phyloP scores from a whole-genome alignment of 1,140 invertebrate genomes.

The Anthonomus grandis region DNA sequence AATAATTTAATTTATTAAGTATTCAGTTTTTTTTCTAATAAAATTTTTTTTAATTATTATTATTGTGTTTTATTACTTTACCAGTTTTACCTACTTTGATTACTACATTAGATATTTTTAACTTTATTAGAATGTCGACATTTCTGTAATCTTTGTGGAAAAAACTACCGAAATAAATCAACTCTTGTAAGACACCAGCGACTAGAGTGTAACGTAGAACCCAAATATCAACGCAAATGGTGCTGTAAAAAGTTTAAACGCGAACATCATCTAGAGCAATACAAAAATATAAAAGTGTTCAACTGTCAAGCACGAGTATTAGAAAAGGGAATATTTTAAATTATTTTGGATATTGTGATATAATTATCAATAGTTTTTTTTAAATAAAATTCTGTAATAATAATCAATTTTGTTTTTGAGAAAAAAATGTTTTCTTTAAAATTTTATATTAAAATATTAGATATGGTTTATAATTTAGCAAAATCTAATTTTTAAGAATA shows the following conservation, averaged over 20 bases:
- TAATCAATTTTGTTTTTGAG: not conserved
- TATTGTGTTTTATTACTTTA: not conserved
- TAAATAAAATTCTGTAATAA: not conserved
- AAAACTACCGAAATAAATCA: constrained; percentile 24
- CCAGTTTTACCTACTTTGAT: not conserved
- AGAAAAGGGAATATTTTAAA: too few species aligned
- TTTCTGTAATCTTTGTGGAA: constrained; percentile 22
- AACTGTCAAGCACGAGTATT: too few species aligned
- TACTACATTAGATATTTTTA: not conserved
- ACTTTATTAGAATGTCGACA: not conserved
- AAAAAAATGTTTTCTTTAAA: not conserved
- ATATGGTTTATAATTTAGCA: too few species aligned
- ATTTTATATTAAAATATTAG: too few species aligned
- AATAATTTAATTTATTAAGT: not conserved
- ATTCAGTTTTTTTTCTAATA: not conserved
- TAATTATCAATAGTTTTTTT: not conserved
- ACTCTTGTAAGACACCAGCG: constrained; percentile 27
- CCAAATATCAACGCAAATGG: constrained; percentile 46
- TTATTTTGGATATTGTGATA: too few species aligned
- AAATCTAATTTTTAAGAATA: too few species aligned
- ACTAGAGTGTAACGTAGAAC: constrained; percentile 29
- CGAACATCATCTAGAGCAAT: constrained; percentile 30
- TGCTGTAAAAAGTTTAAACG: constrained; percentile 38
- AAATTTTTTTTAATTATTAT: not conserved
- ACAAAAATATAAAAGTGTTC: constrained; percentile 29